These are phyloP conservation scores for Sarcoramphus papa DNA, from an alignment of 2,797 vertebrate species.

Conservation along the genomic window DNA sequence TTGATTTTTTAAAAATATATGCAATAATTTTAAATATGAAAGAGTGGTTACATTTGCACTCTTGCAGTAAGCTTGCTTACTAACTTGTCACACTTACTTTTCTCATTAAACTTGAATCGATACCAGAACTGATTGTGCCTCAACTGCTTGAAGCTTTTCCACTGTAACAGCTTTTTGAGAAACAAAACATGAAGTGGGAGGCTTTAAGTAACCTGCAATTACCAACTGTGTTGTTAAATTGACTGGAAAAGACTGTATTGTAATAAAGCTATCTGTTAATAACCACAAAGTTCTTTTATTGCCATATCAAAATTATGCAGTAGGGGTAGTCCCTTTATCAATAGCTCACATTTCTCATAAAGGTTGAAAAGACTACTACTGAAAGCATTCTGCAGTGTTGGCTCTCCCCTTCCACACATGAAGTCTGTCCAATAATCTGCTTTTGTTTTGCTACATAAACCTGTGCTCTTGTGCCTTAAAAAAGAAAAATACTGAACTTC, in stretches of 20 bases:
- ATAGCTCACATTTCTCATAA: background rate
- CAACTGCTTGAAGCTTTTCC: background rate
- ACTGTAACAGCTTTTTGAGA: background rate
- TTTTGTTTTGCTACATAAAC: background rate
- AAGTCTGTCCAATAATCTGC: background rate
- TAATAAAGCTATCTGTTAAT: constrained; percentile 37
- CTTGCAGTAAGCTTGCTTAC: background rate
- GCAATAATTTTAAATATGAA: background rate
- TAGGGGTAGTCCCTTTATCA: background rate
- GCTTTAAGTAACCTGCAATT: background rate
- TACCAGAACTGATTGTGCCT: background rate
- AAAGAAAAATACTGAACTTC: background rate
- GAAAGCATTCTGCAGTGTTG: background rate
- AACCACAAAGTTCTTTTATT: background rate
- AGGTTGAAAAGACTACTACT: background rate
- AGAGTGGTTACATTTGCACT: background rate
- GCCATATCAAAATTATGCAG: background rate
- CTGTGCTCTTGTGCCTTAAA: background rate
- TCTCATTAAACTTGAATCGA: constrained; percentile 6
- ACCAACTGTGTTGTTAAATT: background rate
- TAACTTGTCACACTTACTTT: background rate
- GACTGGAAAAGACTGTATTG: constrained; percentile 6
- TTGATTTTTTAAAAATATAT: background rate
- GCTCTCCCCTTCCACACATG: background rate
- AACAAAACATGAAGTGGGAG: background rate